Base-by-base conservation (phyloP, 2,888 invertebrate genomes). In the Synanthedon tipuliformis region DNA sequence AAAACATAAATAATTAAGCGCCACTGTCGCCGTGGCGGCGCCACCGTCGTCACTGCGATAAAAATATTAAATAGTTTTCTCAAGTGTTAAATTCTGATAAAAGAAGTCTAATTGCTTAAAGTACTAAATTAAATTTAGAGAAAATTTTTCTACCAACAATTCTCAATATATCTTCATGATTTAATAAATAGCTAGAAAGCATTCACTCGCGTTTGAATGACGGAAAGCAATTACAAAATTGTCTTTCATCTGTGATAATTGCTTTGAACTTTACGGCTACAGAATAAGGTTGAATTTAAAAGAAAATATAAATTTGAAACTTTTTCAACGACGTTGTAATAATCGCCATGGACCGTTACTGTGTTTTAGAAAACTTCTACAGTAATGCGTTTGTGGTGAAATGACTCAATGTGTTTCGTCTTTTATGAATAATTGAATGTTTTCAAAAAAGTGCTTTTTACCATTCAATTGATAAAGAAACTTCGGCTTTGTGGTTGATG, bases 101-200 rank as follows among this genome's bases (percentile, higher is more conserved):
- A 23, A 4, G 23, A 23, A 23, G 23, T 23, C 23, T 23, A 4
- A 23, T 23, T 23, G 23, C 23, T 23, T 23, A 23, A 23, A 5
- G 23, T 23, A 23, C 23, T 23, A 23, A 23, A 23, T 23, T 23
- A 5, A 23, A 23, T 23, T 4, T 23, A 5, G 23, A 23, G 23
- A 23, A 23, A 23, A 23, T 5, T 5, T 23, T 23, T 23, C 23
- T 23, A 23, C 23, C 23, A 23, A 23, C 5, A 23, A 23, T 23
- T 23, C 56, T 55, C 50, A 40, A 50, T 49, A 40, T 57, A 58
- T 57, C 58, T 58, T 55, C 58, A 57, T 53, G 55, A 48, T 53
- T 56, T 66, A 69, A 70, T 69, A 67, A 66, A 66, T 65, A 69
- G 62, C 55, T 59, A 62, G 59, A 62, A 61, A 64, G 60, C 61